Evolutionary conservation across 2,888 invertebrate genomes (phyloP).

Genomic region (Clistopyga incitator): DNA sequence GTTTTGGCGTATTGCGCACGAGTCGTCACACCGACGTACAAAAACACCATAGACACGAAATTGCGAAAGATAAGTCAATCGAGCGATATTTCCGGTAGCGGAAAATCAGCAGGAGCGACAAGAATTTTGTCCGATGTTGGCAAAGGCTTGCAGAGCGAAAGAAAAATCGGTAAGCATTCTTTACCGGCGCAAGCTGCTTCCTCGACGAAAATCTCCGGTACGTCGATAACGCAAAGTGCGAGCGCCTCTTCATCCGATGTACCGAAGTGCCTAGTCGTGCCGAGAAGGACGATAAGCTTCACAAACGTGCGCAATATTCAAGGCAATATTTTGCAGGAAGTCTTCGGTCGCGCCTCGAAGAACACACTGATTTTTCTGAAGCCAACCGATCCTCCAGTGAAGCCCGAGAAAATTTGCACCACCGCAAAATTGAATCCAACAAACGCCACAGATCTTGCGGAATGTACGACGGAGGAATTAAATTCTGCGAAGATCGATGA

Average conservation of each 20-base stretch:
- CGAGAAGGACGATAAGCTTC: conserved; percentile 61
- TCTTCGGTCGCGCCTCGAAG: conserved; percentile 67
- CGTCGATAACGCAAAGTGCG: neutral
- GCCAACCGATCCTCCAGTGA: conserved; percentile 65
- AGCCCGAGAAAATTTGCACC: conserved; percentile 54
- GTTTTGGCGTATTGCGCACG: conserved; percentile 77
- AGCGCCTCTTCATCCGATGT: conserved; percentile 19
- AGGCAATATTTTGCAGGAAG: conserved; percentile 71
- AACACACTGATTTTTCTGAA: conserved; percentile 73
- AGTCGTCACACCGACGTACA: conserved; percentile 70
- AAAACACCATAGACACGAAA: conserved; percentile 67
- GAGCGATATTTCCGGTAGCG: neutral
- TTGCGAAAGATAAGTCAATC: conserved; percentile 27
- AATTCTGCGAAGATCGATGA: conserved; percentile 70
- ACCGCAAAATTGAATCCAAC: conserved; percentile 38
- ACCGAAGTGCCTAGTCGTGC: conserved; percentile 53
- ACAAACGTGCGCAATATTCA: conserved; percentile 68
- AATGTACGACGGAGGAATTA: conserved; percentile 29
- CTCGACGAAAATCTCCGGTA: conserved; percentile 22
- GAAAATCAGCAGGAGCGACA: neutral
- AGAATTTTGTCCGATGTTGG: neutral
- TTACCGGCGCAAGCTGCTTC: neutral
- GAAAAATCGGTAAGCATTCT: conserved; percentile 30
- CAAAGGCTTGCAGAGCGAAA: neutral
- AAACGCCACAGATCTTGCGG: conserved; percentile 32